Percentiles rank a stretch among this genome's conserved stretches.
Evolutionary conservation across 1,140 invertebrate species (phyloP).

Genomic region (Scylla paramamosain): DNA sequence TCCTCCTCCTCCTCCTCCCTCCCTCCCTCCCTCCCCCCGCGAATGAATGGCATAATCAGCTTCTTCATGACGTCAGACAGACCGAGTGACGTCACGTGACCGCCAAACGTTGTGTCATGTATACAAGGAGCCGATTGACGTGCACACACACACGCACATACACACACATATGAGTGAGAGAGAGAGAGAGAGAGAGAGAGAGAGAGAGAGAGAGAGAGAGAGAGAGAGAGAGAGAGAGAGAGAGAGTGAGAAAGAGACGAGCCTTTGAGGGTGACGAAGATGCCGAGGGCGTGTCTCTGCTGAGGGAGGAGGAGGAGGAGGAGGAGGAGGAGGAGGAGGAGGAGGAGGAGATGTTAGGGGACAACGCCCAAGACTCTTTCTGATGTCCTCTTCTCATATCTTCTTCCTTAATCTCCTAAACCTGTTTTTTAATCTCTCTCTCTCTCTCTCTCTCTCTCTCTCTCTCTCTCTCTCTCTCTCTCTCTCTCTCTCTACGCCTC

Average conservation of each 20-base stretch:
- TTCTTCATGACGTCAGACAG: not conserved
- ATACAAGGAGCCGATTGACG: not conserved
- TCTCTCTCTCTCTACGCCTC: not conserved
- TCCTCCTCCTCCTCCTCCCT: not conserved
- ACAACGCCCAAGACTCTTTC: not conserved
- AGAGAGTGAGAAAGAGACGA: not conserved
- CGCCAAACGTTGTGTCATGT: not conserved
- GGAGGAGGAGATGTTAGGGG: conserved; percentile 7
- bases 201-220: too few relatives aligned
- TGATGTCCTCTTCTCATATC: not conserved
- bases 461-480: conserved; percentile 16
- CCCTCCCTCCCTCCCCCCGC: too few relatives aligned
- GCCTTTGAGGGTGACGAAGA: not conserved
- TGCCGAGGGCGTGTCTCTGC: not conserved
- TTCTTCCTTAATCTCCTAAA: conserved; percentile 10
- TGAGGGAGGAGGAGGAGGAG: not conserved
- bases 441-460: conserved; percentile 20
- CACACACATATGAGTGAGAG: not conserved
- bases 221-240: conserved; percentile 1
- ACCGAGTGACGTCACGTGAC: not conserved
- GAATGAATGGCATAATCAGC: conserved; percentile 14
- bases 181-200: too few relatives aligned
- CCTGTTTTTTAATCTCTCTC: conserved; percentile 23
- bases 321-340: conserved; percentile 17
- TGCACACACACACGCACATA: not conserved